phyloP scores from a whole-genome alignment of 2,113 vertebrate species.

The Trichechus manatus region DNA sequence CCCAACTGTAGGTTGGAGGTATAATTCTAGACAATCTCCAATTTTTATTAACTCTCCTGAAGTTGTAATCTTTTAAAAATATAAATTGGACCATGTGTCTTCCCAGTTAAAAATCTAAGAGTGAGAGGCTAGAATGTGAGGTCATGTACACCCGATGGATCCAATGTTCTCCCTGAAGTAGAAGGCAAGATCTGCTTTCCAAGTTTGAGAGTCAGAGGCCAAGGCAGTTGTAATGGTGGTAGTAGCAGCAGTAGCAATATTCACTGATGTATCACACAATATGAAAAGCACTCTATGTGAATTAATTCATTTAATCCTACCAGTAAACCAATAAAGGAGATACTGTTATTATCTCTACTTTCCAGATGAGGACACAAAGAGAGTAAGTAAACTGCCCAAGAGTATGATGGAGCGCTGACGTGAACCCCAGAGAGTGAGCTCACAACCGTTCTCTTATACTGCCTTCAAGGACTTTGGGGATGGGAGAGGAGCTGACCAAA shows the following conservation, averaged over 20 bases:
- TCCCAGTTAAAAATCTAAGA: background rate
- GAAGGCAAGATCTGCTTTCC: background rate
- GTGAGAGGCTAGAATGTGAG: background rate
- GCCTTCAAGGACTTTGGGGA: background rate
- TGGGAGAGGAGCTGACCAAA: no score
- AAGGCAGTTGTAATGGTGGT: background rate
- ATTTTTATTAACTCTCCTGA: background rate
- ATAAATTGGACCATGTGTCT: background rate
- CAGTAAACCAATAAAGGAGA: background rate
- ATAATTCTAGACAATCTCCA: background rate
- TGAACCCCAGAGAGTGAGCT: background rate
- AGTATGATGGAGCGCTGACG: rapidly evolving
- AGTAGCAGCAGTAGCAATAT: background rate
- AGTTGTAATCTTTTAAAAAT: background rate
- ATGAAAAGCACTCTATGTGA: background rate
- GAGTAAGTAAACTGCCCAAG: background rate
- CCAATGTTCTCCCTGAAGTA: background rate
- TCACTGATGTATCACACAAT: background rate
- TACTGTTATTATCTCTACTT: background rate
- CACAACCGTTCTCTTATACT: no score
- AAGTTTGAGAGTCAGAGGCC: background rate
- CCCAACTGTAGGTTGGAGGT: background rate
- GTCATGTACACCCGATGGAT: background rate
- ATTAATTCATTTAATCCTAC: background rate
- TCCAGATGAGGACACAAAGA: background rate